Conservation (phyloP, 1,140 invertebrate species). For the Maconellicoccus hirsutus region DNA sequence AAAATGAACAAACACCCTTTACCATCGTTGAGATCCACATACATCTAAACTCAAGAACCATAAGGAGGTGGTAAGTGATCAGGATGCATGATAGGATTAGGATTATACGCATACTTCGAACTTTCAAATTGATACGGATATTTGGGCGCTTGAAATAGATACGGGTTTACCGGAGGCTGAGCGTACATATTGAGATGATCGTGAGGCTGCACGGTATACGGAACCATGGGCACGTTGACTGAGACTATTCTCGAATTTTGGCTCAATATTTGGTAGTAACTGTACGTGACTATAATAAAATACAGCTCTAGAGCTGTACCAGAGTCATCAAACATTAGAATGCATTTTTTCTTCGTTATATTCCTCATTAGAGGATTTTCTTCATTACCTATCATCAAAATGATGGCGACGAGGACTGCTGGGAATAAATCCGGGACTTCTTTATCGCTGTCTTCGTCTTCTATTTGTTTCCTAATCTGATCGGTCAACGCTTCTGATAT, state of each 20-base stretch:
- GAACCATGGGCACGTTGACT: neutral
- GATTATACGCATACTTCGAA: neutral
- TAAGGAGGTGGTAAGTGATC: neutral
- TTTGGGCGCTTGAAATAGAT: conserved; percentile 12
- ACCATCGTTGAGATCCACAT: too few relatives aligned
- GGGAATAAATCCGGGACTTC: neutral
- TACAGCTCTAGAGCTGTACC: neutral
- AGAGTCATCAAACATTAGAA: neutral
- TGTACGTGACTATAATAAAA: neutral
- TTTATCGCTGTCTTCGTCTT: neutral
- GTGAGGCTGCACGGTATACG: neutral
- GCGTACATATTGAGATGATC: neutral
- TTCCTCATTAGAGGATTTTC: too few relatives aligned
- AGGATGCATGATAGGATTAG: neutral
- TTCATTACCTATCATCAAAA: neutral
- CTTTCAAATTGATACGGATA: neutral
- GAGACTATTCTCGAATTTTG: neutral
- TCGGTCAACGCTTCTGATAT: neutral
- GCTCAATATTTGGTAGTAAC: neutral
- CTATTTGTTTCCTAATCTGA: neutral
- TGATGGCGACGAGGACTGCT: neutral
- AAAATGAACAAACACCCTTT: too few relatives aligned
- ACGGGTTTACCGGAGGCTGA: neutral
- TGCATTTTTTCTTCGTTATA: too few relatives aligned
- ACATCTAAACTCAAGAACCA: neutral